A percentile compares a stretch with the other conserved stretches of the same genome.
These are phyloP conservation scores for Danio tinwini DNA, from an alignment of 2,797 vertebrate species.

Conservation along the genomic window DNA sequence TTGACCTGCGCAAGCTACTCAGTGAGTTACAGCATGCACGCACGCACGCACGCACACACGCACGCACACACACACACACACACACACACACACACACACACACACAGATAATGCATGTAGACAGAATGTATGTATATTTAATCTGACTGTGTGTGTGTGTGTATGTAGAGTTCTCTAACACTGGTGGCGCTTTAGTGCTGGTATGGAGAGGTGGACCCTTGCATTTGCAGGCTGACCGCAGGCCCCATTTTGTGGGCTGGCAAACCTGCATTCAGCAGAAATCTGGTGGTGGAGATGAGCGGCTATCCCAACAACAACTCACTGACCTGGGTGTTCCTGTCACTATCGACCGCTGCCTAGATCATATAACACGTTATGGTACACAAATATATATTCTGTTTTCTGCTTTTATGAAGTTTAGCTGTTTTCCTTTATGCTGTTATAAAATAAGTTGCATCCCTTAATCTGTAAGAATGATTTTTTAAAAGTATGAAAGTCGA, in stretches of 20 bases:
- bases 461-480: background rate
- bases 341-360: conserved; percentile 80
- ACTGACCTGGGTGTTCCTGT: conserved; percentile 77
- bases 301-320: conserved; percentile 80
- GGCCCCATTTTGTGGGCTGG: conserved; percentile 82
- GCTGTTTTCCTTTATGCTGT: background rate
- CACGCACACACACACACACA: background rate
- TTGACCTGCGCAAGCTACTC: conserved; percentile 81
- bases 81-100: too few relatives aligned
- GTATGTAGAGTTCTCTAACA: conserved; percentile 67
- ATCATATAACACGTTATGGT: conserved; percentile 83
- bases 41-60: too few relatives aligned
- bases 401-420: background rate
- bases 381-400: conserved; percentile 7
- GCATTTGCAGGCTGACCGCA: conserved; percentile 78
- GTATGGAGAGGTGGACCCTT: conserved; percentile 81
- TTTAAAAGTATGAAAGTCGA: background rate
- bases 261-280: conserved; percentile 78
- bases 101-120: too few relatives aligned
- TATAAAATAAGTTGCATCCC: background rate
- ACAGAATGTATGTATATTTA: background rate
- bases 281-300: conserved; percentile 73
- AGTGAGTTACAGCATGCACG: conserved; percentile 69
- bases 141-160: conserved; percentile 1
- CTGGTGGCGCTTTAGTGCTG: conserved; percentile 79